Evolutionary conservation across 2,113 vertebrate species (phyloP).

Genomic region (Phylloscopus trochilus): DNA sequence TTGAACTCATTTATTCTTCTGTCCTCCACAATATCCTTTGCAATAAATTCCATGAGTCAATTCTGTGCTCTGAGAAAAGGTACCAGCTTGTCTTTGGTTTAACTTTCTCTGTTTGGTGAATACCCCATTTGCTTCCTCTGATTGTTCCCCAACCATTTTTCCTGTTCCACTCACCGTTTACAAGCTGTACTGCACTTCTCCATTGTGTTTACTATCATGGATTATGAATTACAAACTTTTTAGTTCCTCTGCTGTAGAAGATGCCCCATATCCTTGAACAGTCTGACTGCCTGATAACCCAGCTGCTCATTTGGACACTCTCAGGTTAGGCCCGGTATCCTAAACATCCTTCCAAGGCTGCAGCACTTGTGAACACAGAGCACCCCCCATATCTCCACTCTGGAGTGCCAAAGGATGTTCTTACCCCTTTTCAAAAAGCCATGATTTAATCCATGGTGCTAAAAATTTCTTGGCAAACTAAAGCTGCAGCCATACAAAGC

Average conservation of each 20-base stretch:
- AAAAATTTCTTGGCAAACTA: not conserved
- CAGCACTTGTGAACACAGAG: not conserved
- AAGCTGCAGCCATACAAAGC: not conserved
- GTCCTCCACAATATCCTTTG: not conserved
- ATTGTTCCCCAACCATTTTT: not conserved
- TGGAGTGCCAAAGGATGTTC: not conserved
- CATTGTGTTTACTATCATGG: not conserved
- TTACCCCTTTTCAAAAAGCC: not conserved
- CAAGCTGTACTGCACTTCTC: not conserved
- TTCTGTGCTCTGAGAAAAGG: not conserved
- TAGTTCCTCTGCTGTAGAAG: not conserved
- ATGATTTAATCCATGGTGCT: not conserved
- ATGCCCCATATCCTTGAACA: not conserved
- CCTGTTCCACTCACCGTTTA: not conserved
- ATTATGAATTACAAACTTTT: not conserved
- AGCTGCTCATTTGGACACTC: not conserved
- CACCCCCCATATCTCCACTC: accelerated
- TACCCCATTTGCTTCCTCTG: not conserved
- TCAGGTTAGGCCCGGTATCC: not conserved
- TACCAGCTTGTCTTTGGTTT: not conserved
- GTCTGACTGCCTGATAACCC: not conserved
- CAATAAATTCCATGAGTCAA: not conserved
- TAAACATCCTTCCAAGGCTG: not conserved
- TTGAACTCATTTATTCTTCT: not conserved
- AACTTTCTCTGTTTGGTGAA: not conserved